A percentile compares a stretch with the other conserved stretches of the same genome.
Evolutionary conservation across 2,113 vertebrate species (phyloP).

Genomic region (Scophthalmus maximus): DNA sequence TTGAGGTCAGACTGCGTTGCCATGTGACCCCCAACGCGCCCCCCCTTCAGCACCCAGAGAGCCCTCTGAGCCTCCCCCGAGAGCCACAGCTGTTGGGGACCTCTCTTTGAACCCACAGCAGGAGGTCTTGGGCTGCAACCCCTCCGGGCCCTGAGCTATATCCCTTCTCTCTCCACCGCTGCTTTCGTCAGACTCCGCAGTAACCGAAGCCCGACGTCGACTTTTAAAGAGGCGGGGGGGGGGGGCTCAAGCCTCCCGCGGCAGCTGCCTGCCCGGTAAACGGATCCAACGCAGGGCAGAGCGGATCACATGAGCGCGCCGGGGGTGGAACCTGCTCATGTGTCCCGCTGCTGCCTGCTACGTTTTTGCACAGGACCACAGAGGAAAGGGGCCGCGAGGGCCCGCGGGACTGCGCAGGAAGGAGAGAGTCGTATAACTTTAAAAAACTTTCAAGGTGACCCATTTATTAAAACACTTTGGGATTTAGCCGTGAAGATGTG

Average conservation of each 20-base stretch:
- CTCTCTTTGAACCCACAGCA: constrained; percentile 81
- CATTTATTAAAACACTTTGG: constrained; percentile 14
- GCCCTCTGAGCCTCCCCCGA: constrained; percentile 63
- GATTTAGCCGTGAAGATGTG: neutral
- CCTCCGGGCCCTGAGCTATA: constrained; percentile 43
- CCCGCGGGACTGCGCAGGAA: constrained; percentile 25
- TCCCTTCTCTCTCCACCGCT: constrained; percentile 44
- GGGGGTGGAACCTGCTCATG: constrained; percentile 74
- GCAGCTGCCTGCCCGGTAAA: constrained; percentile 81
- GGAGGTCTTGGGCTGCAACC: constrained; percentile 67
- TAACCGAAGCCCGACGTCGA: constrained; percentile 77
- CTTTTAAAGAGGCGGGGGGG: no score
- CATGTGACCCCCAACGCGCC: constrained; percentile 40
- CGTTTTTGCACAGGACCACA: constrained; percentile 48
- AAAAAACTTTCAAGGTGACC: constrained; percentile 39
- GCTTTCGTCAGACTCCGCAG: constrained; percentile 41
- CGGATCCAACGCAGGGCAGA: constrained; percentile 62
- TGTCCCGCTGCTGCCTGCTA: constrained; percentile 59
- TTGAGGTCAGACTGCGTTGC: constrained; percentile 67
- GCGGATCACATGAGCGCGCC: constrained; percentile 78
- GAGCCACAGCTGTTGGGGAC: constrained; percentile 80
- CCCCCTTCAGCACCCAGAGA: constrained; percentile 29
- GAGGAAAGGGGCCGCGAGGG: constrained; percentile 19
- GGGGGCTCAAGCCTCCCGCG: constrained; percentile 71
- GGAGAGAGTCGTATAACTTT: constrained; percentile 18